Evolutionary conservation across 2,888 invertebrate genomes (phyloP).

Genomic region (Calephelis perditalis): DNA sequence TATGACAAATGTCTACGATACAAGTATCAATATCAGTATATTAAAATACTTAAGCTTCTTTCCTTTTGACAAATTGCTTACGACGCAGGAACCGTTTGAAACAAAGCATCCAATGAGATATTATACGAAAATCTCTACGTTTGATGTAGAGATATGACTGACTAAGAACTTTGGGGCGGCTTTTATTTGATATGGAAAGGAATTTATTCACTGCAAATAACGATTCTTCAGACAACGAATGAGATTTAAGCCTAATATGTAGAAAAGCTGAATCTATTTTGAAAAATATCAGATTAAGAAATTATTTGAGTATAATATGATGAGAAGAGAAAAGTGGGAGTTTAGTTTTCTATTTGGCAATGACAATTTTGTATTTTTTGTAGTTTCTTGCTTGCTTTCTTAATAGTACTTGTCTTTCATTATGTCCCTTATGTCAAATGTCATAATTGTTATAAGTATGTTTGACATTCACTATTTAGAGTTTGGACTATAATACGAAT

Average conservation of each 20-base stretch:
- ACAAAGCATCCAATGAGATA: conserved; percentile 33
- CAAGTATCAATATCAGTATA: conserved; percentile 1
- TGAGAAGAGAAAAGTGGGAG: too few species aligned
- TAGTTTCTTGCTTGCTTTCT: too few species aligned
- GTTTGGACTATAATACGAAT: too few species aligned
- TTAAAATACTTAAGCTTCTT: conserved; percentile 9
- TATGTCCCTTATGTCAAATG: too few species aligned
- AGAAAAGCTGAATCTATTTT: conserved; percentile 4
- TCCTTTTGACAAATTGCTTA: conserved; percentile 10
- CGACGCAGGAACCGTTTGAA: conserved; percentile 17
- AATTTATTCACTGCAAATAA: conserved; percentile 26
- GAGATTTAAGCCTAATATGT: background rate
- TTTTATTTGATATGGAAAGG: conserved; percentile 26
- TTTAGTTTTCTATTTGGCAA: too few species aligned
- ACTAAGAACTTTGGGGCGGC: conserved; percentile 19
- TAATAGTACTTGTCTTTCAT: too few species aligned
- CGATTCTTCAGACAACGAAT: conserved; percentile 4
- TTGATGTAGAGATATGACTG: conserved; percentile 35
- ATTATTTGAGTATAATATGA: too few species aligned
- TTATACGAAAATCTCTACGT: conserved; percentile 39
- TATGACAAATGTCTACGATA: conserved; percentile 5
- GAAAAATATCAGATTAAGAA: background rate
- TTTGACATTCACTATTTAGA: too few species aligned
- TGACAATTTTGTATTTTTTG: too few species aligned
- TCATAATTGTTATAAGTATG: too few species aligned